Conservation (phyloP, 2,888 invertebrate genomes). For the Mythimna loreyi region DNA sequence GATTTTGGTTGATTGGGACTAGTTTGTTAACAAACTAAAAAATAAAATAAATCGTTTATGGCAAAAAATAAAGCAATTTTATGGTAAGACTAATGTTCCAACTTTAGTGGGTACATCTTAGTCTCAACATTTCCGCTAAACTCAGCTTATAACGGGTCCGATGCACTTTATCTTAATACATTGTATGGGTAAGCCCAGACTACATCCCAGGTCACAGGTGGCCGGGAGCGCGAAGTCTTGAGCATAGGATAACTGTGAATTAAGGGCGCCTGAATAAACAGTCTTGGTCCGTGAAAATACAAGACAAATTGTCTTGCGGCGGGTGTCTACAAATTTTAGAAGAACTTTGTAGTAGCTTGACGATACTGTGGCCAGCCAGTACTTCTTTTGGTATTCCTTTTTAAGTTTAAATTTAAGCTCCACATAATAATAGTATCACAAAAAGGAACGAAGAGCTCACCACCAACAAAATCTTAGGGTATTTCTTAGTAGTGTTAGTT, state of each 20-base stretch:
- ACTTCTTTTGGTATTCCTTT: too few relatives aligned
- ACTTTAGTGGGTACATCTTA: slow-evolving; percentile 2
- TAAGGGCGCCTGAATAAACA: slow-evolving; percentile 42
- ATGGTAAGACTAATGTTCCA: not conserved
- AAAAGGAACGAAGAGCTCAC: too few relatives aligned
- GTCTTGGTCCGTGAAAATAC: slow-evolving; percentile 1
- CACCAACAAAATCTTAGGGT: too few relatives aligned
- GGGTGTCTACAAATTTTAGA: not conserved
- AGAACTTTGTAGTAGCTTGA: not conserved
- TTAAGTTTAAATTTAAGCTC: too few relatives aligned
- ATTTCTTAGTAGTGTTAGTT: too few relatives aligned
- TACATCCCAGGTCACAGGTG: slow-evolving; percentile 54
- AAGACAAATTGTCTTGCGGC: not conserved
- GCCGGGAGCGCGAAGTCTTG: slow-evolving; percentile 26
- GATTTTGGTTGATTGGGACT: too few relatives aligned
- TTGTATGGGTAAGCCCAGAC: slow-evolving; percentile 14
- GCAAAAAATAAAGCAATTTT: not conserved
- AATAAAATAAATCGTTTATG: not conserved
- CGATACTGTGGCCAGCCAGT: not conserved
- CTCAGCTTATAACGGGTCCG: slow-evolving; percentile 25
- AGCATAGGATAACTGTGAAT: slow-evolving; percentile 45
- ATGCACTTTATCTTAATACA: slow-evolving; percentile 51
- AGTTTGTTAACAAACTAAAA: too few relatives aligned
- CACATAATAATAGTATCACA: too few relatives aligned
- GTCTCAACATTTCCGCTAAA: slow-evolving; percentile 8